Conservation (phyloP, 2,888 invertebrate species). For the Phytoseiulus persimilis region DNA sequence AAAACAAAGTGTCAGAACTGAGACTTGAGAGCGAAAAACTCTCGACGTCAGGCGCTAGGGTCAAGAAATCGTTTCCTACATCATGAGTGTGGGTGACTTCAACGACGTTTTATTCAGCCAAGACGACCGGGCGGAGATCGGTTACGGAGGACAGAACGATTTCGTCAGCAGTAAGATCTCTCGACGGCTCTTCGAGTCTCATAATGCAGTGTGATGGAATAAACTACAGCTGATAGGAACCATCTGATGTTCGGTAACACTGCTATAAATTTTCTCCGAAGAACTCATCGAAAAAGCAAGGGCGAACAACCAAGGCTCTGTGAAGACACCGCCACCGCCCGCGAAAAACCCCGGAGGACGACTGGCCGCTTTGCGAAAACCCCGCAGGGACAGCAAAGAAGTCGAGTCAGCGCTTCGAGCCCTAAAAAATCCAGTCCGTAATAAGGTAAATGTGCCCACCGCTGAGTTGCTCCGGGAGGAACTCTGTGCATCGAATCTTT, state of each 20-base stretch:
- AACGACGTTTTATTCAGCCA: neutral
- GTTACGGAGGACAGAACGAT: conserved; percentile 15
- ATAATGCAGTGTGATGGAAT: neutral
- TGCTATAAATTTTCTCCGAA: neutral
- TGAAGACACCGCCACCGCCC: neutral
- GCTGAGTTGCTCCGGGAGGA: neutral
- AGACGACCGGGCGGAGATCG: conserved; percentile 24
- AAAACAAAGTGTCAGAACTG: neutral
- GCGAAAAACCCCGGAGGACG: neutral
- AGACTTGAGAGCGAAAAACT: neutral
- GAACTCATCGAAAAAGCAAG: neutral
- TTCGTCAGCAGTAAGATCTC: neutral
- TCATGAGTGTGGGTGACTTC: neutral
- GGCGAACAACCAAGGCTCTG: neutral
- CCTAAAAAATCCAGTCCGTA: neutral
- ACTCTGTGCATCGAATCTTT: too few relatives aligned
- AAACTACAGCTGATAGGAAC: too few relatives aligned
- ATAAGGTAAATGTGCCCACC: neutral
- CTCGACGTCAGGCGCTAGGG: neutral
- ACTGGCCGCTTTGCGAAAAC: neutral
- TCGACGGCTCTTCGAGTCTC: neutral
- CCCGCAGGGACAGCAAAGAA: neutral
- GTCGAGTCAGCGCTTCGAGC: neutral
- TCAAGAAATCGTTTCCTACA: too few relatives aligned
- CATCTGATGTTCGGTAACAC: too few relatives aligned